phyloP scores from a whole-genome alignment of 1,140 invertebrate species.

The Geopemphigus sp. region DNA sequence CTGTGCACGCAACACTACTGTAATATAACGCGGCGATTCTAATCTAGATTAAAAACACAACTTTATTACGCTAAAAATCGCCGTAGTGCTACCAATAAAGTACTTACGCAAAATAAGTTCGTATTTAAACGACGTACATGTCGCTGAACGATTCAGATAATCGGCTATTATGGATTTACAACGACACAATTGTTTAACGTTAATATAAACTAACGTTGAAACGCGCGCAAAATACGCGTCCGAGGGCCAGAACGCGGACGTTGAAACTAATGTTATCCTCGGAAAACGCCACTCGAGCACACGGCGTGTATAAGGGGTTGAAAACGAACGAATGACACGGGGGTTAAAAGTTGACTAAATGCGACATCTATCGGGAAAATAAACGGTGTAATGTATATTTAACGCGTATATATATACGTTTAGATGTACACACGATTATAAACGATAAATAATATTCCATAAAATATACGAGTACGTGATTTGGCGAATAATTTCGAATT shows the following conservation, averaged over 20 bases:
- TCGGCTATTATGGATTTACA: neutral
- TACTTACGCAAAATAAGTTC: neutral
- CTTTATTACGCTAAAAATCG: too few relatives aligned
- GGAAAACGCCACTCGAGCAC: slow-evolving; percentile 29
- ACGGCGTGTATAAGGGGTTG: slow-evolving; percentile 1
- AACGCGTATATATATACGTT: too few relatives aligned
- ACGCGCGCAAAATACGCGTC: neutral
- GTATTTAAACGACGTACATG: slow-evolving; percentile 12
- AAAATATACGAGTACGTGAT: too few relatives aligned
- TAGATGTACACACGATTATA: too few relatives aligned
- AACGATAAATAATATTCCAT: too few relatives aligned
- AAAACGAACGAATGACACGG: neutral
- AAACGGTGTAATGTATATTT: neutral
- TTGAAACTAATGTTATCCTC: slow-evolving; percentile 37
- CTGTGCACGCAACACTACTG: too few relatives aligned
- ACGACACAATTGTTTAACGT: neutral
- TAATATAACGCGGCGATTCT: too few relatives aligned
- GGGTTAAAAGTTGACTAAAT: neutral
- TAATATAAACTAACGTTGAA: too few relatives aligned
- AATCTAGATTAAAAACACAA: too few relatives aligned
- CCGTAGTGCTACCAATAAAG: neutral
- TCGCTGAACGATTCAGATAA: neutral
- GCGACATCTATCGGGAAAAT: slow-evolving; percentile 31
- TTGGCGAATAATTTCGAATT: too few relatives aligned
- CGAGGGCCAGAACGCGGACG: neutral